Base-by-base conservation (phyloP, 1,140 invertebrate species). In the Drosophila murphyi region DNA sequence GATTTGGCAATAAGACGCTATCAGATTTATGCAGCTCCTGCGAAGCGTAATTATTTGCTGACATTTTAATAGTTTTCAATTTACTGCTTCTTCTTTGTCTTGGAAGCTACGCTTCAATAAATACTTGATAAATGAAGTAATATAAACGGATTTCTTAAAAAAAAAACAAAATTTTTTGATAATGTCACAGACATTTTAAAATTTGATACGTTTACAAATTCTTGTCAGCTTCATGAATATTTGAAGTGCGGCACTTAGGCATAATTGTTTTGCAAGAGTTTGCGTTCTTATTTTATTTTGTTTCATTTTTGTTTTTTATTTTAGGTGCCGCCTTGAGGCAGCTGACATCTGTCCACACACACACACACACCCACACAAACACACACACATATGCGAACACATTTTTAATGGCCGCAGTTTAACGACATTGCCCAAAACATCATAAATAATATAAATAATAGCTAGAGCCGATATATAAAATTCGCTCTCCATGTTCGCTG, bases 371-470 rank as follows among this genome's bases (percentile, higher is more conserved):
- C 1, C 5, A 5, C 5, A 5, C 5, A 37, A 31, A 12, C n/a
- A 55, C 10, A 61, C 28, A 48, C 43, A 28, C 43, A 57, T 55
- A 68, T 54, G 51, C 48, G 64, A 43, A 64, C 50, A 48, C 48
- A 37, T 80, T 82, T 81, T 79, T 87, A 82, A 88, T 88, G 82
- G 80, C 52, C 48, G 50, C 80, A 78, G 72, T 80, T 87, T 87
- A 88, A 87, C 76, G 80, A 83, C 80, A 88, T 73, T 73, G 73
- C 76, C 76, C 65, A 78, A 69, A 70, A 62, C 77, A 75, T 76
- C 80, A 89, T 83, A 88, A 83, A 83, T 83, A 83, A 89, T 89
- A 89, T 76, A 88, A 88, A 89, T 89, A 89, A 89, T 80, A 83
- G 80, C 68, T 74, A 80, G 74, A 60, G 80, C 61, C 59, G 50